A percentile compares a stretch with the other conserved stretches of the same genome.
Conservation (phyloP, 1,140 invertebrate genomes). For the Papilio glaucus region DNA sequence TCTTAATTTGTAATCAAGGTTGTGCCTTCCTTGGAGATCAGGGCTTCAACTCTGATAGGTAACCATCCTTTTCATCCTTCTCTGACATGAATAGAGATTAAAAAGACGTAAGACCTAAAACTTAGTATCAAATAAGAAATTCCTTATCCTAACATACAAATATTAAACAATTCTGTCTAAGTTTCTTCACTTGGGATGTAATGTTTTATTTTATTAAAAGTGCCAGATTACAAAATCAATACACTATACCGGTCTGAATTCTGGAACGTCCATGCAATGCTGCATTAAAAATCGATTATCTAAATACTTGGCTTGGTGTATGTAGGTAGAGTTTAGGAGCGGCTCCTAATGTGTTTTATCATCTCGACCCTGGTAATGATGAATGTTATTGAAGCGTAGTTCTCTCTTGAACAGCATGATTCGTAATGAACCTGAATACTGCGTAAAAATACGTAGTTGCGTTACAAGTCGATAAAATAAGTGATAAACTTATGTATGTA, state of each 20-base stretch:
- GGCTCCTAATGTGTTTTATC: background rate
- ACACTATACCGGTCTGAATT: background rate
- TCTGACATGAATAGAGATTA: too few relatives aligned
- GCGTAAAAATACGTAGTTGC: too few relatives aligned
- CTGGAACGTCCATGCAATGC: background rate
- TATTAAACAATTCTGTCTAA: background rate
- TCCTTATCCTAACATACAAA: background rate
- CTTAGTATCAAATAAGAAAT: too few relatives aligned
- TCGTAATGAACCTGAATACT: too few relatives aligned
- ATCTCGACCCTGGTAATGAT: background rate
- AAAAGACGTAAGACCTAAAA: too few relatives aligned
- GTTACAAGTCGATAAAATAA: too few relatives aligned
- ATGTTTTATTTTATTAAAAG: conserved; percentile 1
- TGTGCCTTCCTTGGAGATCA: too few relatives aligned
- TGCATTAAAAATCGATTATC: conserved; percentile 21
- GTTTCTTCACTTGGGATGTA: background rate
- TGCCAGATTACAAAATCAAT: conserved; percentile 16
- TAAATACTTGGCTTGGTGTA: background rate
- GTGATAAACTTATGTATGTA: too few relatives aligned
- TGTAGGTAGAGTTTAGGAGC: conserved; percentile 32
- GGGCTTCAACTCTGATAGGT: too few relatives aligned
- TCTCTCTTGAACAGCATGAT: too few relatives aligned
- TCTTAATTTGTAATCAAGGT: too few relatives aligned
- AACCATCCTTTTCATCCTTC: too few relatives aligned
- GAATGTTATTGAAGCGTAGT: background rate